phyloP scores from a whole-genome alignment of 1,140 invertebrate genomes.

The Camponotus floridanus region DNA sequence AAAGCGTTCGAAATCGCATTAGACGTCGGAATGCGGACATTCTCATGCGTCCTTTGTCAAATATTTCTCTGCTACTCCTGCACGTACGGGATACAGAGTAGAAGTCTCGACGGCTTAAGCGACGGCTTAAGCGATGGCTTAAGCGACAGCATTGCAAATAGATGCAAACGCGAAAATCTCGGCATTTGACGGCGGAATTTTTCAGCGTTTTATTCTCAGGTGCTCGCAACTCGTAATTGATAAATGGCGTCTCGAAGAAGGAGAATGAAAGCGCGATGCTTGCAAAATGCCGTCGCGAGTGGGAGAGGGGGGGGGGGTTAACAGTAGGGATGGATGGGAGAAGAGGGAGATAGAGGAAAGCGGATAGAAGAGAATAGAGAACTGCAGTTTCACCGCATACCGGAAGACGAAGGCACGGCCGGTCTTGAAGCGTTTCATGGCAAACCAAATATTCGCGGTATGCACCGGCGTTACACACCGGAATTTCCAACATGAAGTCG shows the following conservation, averaged over 20 bases:
- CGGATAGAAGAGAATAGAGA: slow-evolving; percentile 63
- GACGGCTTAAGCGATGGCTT: slow-evolving; percentile 68
- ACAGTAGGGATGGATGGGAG: background rate
- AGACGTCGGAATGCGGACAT: slow-evolving; percentile 49
- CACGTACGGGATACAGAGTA: slow-evolving; percentile 23
- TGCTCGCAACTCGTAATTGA: slow-evolving; percentile 71
- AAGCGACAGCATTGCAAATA: slow-evolving; percentile 68
- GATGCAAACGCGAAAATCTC: slow-evolving; percentile 52
- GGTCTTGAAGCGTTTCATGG: slow-evolving; percentile 79
- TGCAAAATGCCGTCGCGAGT: slow-evolving; percentile 19
- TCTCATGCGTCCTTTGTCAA: slow-evolving; percentile 40
- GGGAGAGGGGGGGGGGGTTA: slow-evolving; percentile 23
- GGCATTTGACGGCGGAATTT: slow-evolving; percentile 68
- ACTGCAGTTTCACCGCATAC: slow-evolving; percentile 76
- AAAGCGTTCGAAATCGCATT: slow-evolving; percentile 29
- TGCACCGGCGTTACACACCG: slow-evolving; percentile 71
- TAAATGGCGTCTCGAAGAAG: slow-evolving; percentile 68
- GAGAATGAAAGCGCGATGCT: slow-evolving; percentile 20
- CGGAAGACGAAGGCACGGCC: slow-evolving; percentile 77
- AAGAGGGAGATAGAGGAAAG: slow-evolving; percentile 11
- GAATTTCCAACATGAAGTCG: slow-evolving; percentile 78
- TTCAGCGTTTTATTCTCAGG: slow-evolving; percentile 68
- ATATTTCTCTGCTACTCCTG: slow-evolving; percentile 42
- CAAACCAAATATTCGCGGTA: slow-evolving; percentile 79
- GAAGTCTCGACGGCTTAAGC: slow-evolving; percentile 65